A percentile compares a stretch with the other conserved stretches of the same genome.
Evolutionary conservation across 2,888 invertebrate species (phyloP).

Genomic region (Ferrisia virgata): DNA sequence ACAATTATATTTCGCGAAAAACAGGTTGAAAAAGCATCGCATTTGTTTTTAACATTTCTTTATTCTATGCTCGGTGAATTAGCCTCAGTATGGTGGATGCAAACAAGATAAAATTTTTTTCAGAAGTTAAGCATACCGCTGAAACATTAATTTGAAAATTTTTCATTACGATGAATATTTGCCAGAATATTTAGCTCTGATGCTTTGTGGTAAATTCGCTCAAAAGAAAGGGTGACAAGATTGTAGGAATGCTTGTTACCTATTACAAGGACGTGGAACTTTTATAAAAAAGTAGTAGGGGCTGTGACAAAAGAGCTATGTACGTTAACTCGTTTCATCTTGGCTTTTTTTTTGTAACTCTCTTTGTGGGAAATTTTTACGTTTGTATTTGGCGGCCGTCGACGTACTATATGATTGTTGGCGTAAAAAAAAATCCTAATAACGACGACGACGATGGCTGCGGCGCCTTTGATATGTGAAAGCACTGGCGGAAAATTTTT

Average conservation of each 20-base stretch:
- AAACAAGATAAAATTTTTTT: too few relatives aligned
- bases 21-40: too few relatives aligned
- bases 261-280: not conserved
- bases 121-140: too few relatives aligned
- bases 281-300: not conserved
- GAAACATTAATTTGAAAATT: too few relatives aligned
- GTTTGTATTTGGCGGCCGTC: not conserved
- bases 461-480: slow-evolving; percentile 4
- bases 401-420: not conserved
- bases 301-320: not conserved
- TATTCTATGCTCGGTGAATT: too few relatives aligned
- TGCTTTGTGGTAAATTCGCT: not conserved
- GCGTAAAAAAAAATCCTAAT: slow-evolving; percentile 1
- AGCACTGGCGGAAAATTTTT: not conserved
- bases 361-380: not conserved
- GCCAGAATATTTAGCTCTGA: too few relatives aligned
- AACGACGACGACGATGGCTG: not conserved
- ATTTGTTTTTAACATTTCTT: too few relatives aligned
- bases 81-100: too few relatives aligned
- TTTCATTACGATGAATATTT: too few relatives aligned
- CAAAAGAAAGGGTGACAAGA: not conserved
- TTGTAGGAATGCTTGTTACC: not conserved
- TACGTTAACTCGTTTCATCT: not conserved
- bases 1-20: too few relatives aligned
- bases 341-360: not conserved